phyloP scores from a whole-genome alignment of 1,140 invertebrate genomes.

The Marisa cornuarietis region DNA sequence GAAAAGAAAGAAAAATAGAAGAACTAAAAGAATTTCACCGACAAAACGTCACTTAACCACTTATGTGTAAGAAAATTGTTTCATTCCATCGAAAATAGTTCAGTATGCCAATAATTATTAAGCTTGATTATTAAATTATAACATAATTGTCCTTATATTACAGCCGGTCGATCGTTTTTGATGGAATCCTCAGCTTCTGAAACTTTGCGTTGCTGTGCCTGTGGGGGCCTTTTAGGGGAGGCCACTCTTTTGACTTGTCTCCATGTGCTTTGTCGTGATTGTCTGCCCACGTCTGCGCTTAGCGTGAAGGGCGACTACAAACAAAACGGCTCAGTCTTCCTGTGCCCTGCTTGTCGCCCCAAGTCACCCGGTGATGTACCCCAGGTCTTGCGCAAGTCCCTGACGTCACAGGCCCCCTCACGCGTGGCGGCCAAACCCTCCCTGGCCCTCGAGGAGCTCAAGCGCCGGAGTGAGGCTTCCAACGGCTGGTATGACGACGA shows the following conservation, averaged over 20 bases:
- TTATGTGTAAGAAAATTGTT: too few relatives aligned
- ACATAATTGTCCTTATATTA: not conserved
- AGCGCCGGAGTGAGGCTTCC: not conserved
- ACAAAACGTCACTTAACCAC: too few relatives aligned
- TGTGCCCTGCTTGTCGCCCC: not conserved
- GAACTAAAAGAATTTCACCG: too few relatives aligned
- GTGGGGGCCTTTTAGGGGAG: constrained; percentile 7
- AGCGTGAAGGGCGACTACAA: not conserved
- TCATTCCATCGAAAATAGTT: too few relatives aligned
- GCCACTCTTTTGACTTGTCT: constrained; percentile 27
- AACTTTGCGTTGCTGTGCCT: constrained; percentile 7
- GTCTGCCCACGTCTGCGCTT: constrained; percentile 15
- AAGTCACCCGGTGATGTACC: not conserved
- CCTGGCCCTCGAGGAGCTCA: not conserved
- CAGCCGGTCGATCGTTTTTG: not conserved
- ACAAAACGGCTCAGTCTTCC: not conserved
- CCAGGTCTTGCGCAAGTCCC: not conserved
- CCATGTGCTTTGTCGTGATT: constrained; percentile 27
- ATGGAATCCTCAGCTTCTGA: not conserved
- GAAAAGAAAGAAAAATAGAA: too few relatives aligned
- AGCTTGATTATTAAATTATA: not conserved
- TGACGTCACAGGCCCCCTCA: not conserved
- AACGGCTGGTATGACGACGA: not conserved
- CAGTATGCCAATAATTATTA: not conserved
- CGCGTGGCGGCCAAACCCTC: constrained; percentile 14